These are phyloP conservation scores for Smutsia gigantea DNA, from an alignment of 2,797 vertebrate genomes.

Conservation along the genomic window DNA sequence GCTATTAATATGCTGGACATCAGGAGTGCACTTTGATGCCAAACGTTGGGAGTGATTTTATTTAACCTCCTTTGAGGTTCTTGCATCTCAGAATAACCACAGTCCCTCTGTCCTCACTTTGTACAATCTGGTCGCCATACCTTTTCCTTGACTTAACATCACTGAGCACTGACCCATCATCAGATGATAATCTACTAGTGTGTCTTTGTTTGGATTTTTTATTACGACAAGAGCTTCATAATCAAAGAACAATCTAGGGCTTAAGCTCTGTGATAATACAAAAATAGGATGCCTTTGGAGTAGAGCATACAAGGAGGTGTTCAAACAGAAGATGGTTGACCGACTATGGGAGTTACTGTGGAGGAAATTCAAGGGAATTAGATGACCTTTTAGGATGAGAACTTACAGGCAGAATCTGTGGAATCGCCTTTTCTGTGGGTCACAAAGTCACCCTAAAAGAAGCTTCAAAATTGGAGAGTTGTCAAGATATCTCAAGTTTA, in stretches of 20 bases:
- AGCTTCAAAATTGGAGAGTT: not conserved
- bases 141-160: conserved; percentile 61
- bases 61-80: conserved; percentile 69
- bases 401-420: not conserved
- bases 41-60: conserved; percentile 55
- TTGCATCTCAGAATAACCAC: conserved; percentile 29
- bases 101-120: not conserved
- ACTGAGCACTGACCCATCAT: conserved; percentile 7
- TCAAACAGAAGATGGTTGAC: conserved; percentile 18
- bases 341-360: not conserved
- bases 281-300: not conserved
- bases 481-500: not conserved
- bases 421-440: not conserved
- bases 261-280: conserved; percentile 48
- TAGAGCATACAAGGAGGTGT: not conserved
- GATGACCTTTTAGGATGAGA: not conserved
- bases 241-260: conserved; percentile 7
- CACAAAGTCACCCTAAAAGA: not conserved
- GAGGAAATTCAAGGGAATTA: conserved; percentile 4
- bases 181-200: not conserved
- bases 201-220: conserved; percentile 56
- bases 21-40: conserved; percentile 34
- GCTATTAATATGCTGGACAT: conserved; percentile 72
- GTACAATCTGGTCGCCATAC: not conserved
- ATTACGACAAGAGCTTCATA: conserved; percentile 22